A percentile compares a stretch with the other conserved stretches of the same genome.
These are phyloP conservation scores for Tor tambroides DNA, from an alignment of 2,113 vertebrate genomes.

Conservation along the genomic window DNA sequence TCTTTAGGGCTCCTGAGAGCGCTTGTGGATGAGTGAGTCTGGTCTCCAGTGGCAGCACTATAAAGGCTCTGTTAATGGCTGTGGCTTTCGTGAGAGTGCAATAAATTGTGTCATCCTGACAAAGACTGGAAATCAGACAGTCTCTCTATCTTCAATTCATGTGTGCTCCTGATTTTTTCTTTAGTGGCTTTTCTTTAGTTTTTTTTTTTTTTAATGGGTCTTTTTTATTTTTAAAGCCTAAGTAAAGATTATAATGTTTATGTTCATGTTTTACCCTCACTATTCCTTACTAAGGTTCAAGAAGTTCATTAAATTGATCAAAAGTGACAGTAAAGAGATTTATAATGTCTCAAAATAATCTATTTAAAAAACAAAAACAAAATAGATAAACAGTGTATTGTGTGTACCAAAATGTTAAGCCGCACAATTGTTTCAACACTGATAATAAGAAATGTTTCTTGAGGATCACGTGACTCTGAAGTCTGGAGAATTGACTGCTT, in stretches of 20 bases:
- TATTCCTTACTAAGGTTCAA: background rate
- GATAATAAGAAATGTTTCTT: too few species aligned
- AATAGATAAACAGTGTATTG: too few species aligned
- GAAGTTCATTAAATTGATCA: background rate
- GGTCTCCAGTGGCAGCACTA: slow-evolving; percentile 35
- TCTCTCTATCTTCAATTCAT: background rate
- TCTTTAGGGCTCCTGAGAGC: slow-evolving; percentile 13
- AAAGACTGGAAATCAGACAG: slow-evolving; percentile 19
- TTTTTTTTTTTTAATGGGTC: background rate
- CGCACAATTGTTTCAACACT: too few species aligned
- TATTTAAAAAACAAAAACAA: too few species aligned
- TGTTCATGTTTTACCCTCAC: background rate
- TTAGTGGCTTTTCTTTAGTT: background rate
- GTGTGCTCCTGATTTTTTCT: background rate
- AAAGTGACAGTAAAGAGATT: too few species aligned
- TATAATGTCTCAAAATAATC: too few species aligned
- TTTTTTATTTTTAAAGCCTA: background rate
- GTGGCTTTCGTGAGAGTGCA: slow-evolving; percentile 39
- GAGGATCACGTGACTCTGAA: too few species aligned
- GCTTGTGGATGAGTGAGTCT: background rate
- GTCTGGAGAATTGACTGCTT: too few species aligned
- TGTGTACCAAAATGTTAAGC: too few species aligned
- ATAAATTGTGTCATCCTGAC: slow-evolving; percentile 34
- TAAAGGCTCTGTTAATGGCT: slow-evolving; percentile 46
- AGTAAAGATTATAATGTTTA: background rate